phyloP scores from a whole-genome alignment of 2,113 vertebrate species.

The Tauraco erythrolophus region DNA sequence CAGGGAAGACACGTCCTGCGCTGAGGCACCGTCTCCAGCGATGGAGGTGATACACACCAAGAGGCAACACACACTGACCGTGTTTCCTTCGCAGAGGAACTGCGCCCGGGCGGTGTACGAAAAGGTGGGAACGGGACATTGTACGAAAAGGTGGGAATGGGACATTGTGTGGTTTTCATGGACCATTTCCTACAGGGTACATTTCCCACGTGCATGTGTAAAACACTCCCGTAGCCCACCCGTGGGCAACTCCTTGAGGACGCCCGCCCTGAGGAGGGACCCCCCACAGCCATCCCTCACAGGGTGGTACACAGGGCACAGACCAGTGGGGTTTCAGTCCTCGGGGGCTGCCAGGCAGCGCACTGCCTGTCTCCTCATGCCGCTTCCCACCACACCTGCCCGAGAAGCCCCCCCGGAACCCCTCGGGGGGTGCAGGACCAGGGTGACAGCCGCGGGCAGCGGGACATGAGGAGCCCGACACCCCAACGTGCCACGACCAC shows the following conservation, averaged over 20 bases:
- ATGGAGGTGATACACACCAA: not conserved
- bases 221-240: fast-evolving
- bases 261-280: fast-evolving
- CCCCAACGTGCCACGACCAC: fast-evolving
- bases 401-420: fast-evolving
- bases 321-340: not conserved
- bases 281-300: not conserved
- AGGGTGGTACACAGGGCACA: fast-evolving
- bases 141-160: fast-evolving
- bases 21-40: not conserved
- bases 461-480: not conserved
- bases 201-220: fast-evolving
- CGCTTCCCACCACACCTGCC: not conserved
- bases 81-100: fast-evolving
- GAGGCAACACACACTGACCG: no score
- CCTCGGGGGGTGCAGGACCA: fast-evolving
- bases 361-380: fast-evolving
- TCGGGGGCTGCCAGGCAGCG: fast-evolving
- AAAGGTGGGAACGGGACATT: fast-evolving
- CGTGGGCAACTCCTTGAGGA: fast-evolving
- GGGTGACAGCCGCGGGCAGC: not conserved
- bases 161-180: fast-evolving
- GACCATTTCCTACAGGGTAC: fast-evolving
- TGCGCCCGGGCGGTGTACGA: fast-evolving
- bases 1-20: not conserved